Percentiles rank a stretch among this genome's conserved stretches.
Conservation (phyloP, 2,113 vertebrate genomes). For the Ctenomys sociabilis region DNA sequence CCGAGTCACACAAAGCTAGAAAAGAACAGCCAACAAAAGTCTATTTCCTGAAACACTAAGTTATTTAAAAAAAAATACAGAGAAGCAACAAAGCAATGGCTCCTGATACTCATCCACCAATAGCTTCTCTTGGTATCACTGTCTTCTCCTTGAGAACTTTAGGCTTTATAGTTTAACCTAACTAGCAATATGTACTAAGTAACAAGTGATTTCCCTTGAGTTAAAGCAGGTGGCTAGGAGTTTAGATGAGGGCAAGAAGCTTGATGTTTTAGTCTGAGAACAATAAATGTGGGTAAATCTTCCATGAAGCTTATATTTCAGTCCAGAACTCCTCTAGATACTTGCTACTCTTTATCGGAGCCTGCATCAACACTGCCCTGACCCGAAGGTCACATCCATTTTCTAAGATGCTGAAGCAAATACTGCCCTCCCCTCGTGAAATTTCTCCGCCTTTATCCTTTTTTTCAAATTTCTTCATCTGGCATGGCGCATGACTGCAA, state of each 20-base stretch:
- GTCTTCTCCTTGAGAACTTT: conserved; percentile 42
- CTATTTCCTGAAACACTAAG: conserved; percentile 44
- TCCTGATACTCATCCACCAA: conserved; percentile 36
- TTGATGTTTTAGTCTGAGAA: not conserved
- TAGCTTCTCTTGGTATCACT: not conserved
- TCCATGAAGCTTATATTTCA: not conserved
- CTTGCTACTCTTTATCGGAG: not conserved
- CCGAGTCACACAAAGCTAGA: conserved; percentile 91
- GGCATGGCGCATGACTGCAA: not conserved
- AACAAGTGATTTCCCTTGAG: not conserved
- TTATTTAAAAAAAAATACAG: conserved; percentile 51
- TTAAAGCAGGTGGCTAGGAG: not conserved
- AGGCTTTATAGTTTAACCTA: not conserved
- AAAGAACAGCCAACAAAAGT: conserved; percentile 75
- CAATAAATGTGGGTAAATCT: not conserved
- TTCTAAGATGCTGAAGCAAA: not conserved
- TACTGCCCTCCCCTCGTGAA: not conserved
- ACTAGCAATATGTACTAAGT: not conserved
- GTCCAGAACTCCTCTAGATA: not conserved
- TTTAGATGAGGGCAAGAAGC: conserved; percentile 3
- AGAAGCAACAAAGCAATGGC: not conserved
- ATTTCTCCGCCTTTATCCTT: not conserved
- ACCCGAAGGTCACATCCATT: not conserved
- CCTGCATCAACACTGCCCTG: not conserved
- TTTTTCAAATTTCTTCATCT: not conserved